phyloP scores from a whole-genome alignment of 1,140 invertebrate species.

The Neodiprion lecontei region DNA sequence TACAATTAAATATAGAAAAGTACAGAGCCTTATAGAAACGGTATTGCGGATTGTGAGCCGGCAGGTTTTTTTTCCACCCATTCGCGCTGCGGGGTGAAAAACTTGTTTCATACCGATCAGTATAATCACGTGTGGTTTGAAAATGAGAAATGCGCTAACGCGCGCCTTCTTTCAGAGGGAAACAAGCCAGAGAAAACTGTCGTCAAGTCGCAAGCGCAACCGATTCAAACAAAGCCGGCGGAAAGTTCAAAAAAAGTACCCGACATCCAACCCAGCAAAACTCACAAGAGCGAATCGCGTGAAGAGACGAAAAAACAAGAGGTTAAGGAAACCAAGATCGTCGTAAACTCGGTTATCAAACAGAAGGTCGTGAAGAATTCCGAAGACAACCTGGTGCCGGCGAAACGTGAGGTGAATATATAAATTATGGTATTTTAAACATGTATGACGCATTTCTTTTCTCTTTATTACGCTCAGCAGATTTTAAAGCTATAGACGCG shows the following conservation, averaged over 20 bases:
- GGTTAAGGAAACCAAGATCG: constrained; percentile 47
- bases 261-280: constrained; percentile 59
- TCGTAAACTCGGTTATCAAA: constrained; percentile 51
- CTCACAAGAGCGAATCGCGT: constrained; percentile 37
- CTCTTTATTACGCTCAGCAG: not conserved
- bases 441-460: not conserved
- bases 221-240: constrained; percentile 54
- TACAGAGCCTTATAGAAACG: too few relatives aligned
- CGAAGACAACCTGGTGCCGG: constrained; percentile 24
- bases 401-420: constrained; percentile 37
- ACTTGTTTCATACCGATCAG: too few relatives aligned
- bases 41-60: too few relatives aligned
- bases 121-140: not conserved
- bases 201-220: constrained; percentile 23
- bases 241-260: constrained; percentile 44
- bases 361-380: constrained; percentile 37
- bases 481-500: not conserved
- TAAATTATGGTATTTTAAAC: constrained; percentile 14
- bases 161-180: constrained; percentile 27
- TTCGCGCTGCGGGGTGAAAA: not conserved
- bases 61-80: too few relatives aligned
- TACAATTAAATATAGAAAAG: too few relatives aligned
- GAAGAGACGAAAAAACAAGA: constrained; percentile 47
- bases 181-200: constrained; percentile 7
- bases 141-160: not conserved